phyloP scores from a whole-genome alignment of 2,797 vertebrate genomes.

The Rhynchotus rufescens region DNA sequence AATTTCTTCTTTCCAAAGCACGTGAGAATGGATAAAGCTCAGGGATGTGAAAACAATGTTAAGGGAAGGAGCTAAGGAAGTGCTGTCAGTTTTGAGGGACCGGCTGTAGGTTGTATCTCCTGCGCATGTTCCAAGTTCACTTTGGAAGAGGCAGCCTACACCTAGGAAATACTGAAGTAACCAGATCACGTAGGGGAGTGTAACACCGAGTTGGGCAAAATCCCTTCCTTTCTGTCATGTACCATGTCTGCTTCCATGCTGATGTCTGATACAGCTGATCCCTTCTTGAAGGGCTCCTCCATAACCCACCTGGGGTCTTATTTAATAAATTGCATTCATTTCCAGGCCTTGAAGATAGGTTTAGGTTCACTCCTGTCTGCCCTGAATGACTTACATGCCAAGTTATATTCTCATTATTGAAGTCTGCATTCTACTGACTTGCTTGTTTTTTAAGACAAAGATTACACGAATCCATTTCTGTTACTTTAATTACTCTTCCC shows the following conservation, averaged over 20 bases:
- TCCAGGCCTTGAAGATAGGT: not conserved
- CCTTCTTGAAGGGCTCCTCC: not conserved
- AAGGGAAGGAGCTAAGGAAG: conserved; percentile 23
- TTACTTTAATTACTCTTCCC: conserved; percentile 2
- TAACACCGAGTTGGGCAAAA: accelerated
- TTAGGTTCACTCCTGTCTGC: not conserved
- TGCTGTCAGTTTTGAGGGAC: not conserved
- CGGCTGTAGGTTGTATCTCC: not conserved
- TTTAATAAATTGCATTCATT: not conserved
- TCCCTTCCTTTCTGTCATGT: not conserved
- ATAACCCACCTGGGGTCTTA: not conserved
- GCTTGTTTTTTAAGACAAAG: conserved; percentile 3
- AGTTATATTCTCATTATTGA: conserved; percentile 18
- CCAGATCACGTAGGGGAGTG: not conserved
- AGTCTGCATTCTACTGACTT: not conserved
- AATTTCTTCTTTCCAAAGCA: conserved; percentile 30
- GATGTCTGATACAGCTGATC: not conserved
- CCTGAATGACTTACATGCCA: not conserved
- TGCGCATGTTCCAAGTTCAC: not conserved
- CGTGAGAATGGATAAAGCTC: conserved; percentile 52
- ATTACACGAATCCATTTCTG: not conserved
- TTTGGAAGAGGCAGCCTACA: too few species aligned
- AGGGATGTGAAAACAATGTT: conserved; percentile 16
- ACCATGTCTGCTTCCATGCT: not conserved
- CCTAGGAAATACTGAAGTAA: not conserved